A percentile compares a stretch with the other conserved stretches of the same genome.
Conservation (phyloP, 2,113 vertebrate species). For the Osmerus mordax region DNA sequence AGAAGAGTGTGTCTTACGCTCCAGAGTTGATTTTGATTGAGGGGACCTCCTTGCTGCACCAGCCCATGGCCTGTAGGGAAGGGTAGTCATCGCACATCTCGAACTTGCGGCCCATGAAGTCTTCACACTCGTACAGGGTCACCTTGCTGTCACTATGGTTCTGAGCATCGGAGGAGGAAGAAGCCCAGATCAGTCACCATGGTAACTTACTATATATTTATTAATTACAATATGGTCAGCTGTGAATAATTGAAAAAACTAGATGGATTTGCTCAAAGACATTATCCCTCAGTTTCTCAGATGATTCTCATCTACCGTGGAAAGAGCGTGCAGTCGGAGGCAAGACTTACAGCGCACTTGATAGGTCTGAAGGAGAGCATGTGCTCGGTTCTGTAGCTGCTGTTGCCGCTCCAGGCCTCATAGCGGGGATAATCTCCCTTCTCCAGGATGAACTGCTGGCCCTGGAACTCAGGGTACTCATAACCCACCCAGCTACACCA, state of each 20-base stretch:
- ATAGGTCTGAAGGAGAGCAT: constrained; percentile 92
- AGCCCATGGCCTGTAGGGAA: constrained; percentile 94
- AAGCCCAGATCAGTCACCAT: not conserved
- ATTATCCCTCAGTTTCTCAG: no score
- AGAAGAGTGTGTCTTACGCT: constrained; percentile 79
- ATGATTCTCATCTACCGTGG: no score
- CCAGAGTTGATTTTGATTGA: constrained; percentile 93
- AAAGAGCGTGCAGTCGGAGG: not conserved
- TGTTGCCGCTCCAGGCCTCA: constrained; percentile 92
- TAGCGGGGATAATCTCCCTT: constrained; percentile 94
- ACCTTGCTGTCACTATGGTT: constrained; percentile 95
- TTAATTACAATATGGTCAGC: not conserved
- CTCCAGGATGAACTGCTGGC: constrained; percentile 97
- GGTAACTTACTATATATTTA: not conserved
- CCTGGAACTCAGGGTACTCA: constrained; percentile 94
- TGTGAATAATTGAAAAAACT: not conserved
- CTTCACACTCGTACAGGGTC: constrained; percentile 88
- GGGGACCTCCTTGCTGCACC: constrained; percentile 91
- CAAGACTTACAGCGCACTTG: constrained; percentile 84
- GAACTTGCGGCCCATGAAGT: constrained; percentile 93
- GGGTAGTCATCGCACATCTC: constrained; percentile 94
- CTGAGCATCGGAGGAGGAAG: constrained; percentile 56
- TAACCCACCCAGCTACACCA: constrained; percentile 85
- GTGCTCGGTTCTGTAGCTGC: constrained; percentile 89
- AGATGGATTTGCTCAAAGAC: no score